Conservation (phyloP, 2,888 invertebrate genomes). For the Mechanitis mazaeus region DNA sequence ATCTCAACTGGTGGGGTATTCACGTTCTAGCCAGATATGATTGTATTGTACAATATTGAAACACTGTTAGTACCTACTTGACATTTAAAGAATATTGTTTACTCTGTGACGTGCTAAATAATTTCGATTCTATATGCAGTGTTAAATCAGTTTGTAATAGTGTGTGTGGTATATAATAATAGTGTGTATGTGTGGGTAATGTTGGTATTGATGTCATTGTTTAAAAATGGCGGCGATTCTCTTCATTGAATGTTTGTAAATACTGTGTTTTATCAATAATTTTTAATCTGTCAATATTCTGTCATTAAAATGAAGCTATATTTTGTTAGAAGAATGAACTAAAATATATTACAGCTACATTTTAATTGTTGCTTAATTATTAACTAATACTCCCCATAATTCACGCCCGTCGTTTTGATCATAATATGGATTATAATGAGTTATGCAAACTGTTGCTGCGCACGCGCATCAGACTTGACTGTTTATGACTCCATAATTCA, state of each 20-base stretch:
- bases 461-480: background rate
- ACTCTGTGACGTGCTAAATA: background rate
- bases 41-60: slow-evolving; percentile 7
- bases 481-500: background rate
- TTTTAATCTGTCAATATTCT: too few relatives aligned
- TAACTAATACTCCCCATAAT: slow-evolving; percentile 33
- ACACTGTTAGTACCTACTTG: slow-evolving; percentile 9
- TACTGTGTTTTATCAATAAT: background rate
- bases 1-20: slow-evolving; percentile 2
- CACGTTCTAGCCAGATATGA: slow-evolving; percentile 9
- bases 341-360: background rate
- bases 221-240: background rate
- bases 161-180: too few relatives aligned
- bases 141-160: too few relatives aligned
- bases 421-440: slow-evolving; percentile 12
- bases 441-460: slow-evolving; percentile 1
- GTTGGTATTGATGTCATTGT: background rate
- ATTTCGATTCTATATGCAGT: too few relatives aligned
- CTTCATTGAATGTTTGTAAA: background rate
- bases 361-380: slow-evolving; percentile 23
- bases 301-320: too few relatives aligned
- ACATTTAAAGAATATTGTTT: slow-evolving; percentile 5
- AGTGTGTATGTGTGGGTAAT: background rate
- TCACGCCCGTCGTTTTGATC: slow-evolving; percentile 34
- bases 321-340: too few relatives aligned